These are phyloP conservation scores for Phocides pigmalion DNA, from an alignment of 1,140 invertebrate genomes.

Conservation along the genomic window DNA sequence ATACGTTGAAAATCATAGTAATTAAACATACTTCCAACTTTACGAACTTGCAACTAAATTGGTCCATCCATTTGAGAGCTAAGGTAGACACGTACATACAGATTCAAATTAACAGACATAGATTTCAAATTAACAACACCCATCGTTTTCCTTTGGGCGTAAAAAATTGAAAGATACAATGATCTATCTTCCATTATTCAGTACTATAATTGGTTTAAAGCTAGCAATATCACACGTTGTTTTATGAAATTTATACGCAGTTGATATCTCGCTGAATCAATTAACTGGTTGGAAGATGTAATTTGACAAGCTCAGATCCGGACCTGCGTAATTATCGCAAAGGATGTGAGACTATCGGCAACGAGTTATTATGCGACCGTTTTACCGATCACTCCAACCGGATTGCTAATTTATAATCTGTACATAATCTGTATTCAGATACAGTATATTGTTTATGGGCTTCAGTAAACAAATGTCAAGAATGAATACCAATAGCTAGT, in stretches of 20 bases:
- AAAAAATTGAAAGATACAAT: no score
- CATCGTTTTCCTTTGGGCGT: no score
- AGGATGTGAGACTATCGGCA: slow-evolving; percentile 19
- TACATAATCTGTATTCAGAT: slow-evolving; percentile 2
- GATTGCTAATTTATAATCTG: slow-evolving; percentile 10
- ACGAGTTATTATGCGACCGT: slow-evolving; percentile 16
- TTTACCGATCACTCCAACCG: slow-evolving; percentile 8
- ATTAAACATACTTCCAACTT: no score
- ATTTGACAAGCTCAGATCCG: slow-evolving; percentile 11
- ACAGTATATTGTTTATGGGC: slow-evolving; percentile 1
- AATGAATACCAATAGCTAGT: no score
- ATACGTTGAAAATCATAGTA: no score
- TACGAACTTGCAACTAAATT: no score
- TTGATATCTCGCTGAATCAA: slow-evolving; percentile 5
- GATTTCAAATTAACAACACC: no score
- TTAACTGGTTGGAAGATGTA: slow-evolving; percentile 15
- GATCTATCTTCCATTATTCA: no score
- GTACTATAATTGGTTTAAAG: no score
- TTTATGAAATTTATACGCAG: slow-evolving; percentile 4
- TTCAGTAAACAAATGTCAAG: background rate
- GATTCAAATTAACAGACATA: no score
- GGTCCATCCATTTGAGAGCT: no score
- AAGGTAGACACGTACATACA: no score
- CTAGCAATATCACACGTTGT: slow-evolving; percentile 3
- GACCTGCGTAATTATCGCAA: slow-evolving; percentile 13